Conservation (phyloP, 1,140 invertebrate species). For the Drosophila tristis region DNA sequence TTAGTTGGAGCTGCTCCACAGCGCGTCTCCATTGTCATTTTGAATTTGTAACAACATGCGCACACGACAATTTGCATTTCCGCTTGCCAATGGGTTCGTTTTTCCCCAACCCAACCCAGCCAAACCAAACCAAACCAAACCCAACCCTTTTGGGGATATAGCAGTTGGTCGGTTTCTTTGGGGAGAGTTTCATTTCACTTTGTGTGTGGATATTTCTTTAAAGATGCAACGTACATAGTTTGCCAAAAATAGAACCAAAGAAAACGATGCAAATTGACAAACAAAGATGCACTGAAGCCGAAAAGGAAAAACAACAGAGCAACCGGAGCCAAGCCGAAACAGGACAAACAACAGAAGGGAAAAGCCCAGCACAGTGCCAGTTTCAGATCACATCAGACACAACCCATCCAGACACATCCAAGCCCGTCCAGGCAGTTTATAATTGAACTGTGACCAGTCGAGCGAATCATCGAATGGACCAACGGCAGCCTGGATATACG, state of each 20-base stretch:
- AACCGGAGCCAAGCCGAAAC: slow-evolving; percentile 8
- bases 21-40: slow-evolving; percentile 67
- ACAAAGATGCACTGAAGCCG: slow-evolving; percentile 54
- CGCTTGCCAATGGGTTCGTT: slow-evolving; percentile 68
- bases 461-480: slow-evolving; percentile 71
- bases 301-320: slow-evolving; percentile 59
- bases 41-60: slow-evolving; percentile 80
- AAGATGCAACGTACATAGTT: slow-evolving; percentile 43
- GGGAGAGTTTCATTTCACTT: slow-evolving; percentile 69
- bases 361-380: too few species aligned
- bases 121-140: too few species aligned
- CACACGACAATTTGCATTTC: slow-evolving; percentile 79
- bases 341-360: slow-evolving; percentile 9
- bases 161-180: slow-evolving; percentile 48
- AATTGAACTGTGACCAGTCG: slow-evolving; percentile 73
- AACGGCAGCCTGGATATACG: slow-evolving; percentile 35
- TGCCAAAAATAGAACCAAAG: slow-evolving; percentile 42
- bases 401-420: too few species aligned
- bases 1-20: slow-evolving; percentile 63
- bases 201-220: slow-evolving; percentile 58
- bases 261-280: slow-evolving; percentile 60
- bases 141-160: slow-evolving; percentile 24
- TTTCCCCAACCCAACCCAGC: slow-evolving; percentile 28
- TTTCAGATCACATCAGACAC: too few species aligned
- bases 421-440: slow-evolving; percentile 54